Evolutionary conservation across 2,113 vertebrate genomes (phyloP).

Genomic region (Poeciliopsis retropinna): DNA sequence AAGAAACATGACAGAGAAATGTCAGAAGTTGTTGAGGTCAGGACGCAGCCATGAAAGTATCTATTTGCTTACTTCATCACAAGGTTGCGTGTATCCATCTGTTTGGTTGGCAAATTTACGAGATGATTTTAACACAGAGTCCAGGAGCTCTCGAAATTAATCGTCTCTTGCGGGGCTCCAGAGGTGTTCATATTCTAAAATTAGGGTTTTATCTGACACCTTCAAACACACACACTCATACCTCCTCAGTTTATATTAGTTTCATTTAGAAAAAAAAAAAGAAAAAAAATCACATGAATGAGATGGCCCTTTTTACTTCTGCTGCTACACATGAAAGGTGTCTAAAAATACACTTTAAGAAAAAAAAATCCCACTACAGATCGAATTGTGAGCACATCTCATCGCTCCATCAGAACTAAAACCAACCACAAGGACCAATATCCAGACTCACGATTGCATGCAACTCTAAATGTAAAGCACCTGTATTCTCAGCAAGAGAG

Average conservation of each 20-base stretch:
- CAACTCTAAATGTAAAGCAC: slow-evolving; percentile 30
- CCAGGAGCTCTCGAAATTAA: slow-evolving; percentile 40
- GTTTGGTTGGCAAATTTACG: slow-evolving; percentile 42
- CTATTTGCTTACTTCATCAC: slow-evolving; percentile 8
- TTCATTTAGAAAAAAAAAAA: slow-evolving; percentile 19
- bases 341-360: slow-evolving; percentile 60
- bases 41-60: slow-evolving; percentile 14
- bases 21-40: slow-evolving; percentile 59
- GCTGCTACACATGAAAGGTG: slow-evolving; percentile 52
- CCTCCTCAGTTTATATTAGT: slow-evolving; percentile 8
- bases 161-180: slow-evolving; percentile 45
- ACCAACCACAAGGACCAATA: slow-evolving; percentile 48
- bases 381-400: slow-evolving; percentile 24
- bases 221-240: neutral
- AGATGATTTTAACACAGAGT: slow-evolving; percentile 44
- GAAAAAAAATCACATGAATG: slow-evolving; percentile 15
- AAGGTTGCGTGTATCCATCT: neutral
- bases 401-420: slow-evolving; percentile 33
- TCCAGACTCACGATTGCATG: slow-evolving; percentile 9
- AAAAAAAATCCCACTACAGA: slow-evolving; percentile 17
- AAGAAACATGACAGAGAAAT: slow-evolving; percentile 61
- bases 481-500: neutral
- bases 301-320: slow-evolving; percentile 33
- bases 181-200: slow-evolving; percentile 64
- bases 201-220: slow-evolving; percentile 28